Conservation (phyloP, 2,797 vertebrate species). For the Heterohyrax brucei region DNA sequence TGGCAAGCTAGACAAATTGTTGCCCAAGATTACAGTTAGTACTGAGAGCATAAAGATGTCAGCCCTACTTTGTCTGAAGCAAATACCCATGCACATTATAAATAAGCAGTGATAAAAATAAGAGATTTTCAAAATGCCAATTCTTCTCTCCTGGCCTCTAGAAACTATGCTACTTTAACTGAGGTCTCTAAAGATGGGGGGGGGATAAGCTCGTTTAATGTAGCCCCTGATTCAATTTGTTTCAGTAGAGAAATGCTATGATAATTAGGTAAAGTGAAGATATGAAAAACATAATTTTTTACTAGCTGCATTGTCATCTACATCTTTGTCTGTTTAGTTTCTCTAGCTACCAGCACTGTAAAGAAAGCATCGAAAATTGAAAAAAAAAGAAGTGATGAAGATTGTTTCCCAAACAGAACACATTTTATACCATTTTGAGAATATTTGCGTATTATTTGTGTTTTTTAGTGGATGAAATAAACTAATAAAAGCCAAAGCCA, state of each 20-base stretch:
- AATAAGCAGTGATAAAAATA: conserved; percentile 15
- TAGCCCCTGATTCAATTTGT: not conserved
- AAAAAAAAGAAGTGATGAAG: not conserved
- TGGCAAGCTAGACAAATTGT: not conserved
- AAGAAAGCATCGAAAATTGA: not conserved
- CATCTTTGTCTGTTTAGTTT: not conserved
- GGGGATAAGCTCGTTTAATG: not conserved
- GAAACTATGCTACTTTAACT: conserved; percentile 22
- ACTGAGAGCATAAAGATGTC: conserved; percentile 18
- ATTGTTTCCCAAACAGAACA: not conserved
- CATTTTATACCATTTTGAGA: not conserved
- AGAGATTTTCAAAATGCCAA: not conserved
- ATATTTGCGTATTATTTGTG: not conserved
- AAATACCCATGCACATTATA: not conserved
- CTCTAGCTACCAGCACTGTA: not conserved
- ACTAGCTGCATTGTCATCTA: not conserved
- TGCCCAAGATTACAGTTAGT: not conserved
- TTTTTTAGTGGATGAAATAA: conserved; percentile 22
- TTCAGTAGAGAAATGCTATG: not conserved
- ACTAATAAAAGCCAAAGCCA: not conserved
- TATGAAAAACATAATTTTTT: not conserved
- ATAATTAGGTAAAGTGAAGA: not conserved
- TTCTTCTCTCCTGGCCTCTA: not conserved
- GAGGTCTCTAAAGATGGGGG: not conserved
- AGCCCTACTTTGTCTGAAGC: not conserved